A percentile compares a stretch with the other conserved stretches of the same genome.
phyloP scores from a whole-genome alignment of 2,888 invertebrate species.

The Strigamia crassipes region DNA sequence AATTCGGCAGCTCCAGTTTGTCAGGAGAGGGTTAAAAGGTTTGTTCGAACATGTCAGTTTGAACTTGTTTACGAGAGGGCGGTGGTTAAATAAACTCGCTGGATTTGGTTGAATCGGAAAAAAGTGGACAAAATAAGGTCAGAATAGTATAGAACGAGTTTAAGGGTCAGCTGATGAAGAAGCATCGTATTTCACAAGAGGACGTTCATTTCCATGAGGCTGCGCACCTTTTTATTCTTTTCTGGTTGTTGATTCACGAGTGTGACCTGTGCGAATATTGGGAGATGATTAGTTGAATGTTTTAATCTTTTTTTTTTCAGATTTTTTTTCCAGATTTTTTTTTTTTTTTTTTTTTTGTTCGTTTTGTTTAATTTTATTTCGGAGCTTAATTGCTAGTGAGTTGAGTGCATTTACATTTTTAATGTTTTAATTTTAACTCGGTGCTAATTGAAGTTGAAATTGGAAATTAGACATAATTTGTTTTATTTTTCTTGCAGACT shows the following conservation, averaged over 20 bases:
- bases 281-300: not conserved
- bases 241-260: not conserved
- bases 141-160: not conserved
- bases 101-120: not conserved
- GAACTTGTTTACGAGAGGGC: constrained; percentile 8
- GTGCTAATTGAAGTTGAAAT: constrained; percentile 21
- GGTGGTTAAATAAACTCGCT: constrained; percentile 17
- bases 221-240: not conserved
- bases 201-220: not conserved
- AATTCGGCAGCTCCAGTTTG: constrained; percentile 19
- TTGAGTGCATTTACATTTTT: constrained; percentile 10
- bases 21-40: constrained; percentile 26
- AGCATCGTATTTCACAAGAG: constrained; percentile 20
- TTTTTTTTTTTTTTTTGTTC: not conserved
- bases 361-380: not conserved
- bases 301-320: not conserved
- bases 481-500: not conserved
- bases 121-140: not conserved
- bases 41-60: not conserved
- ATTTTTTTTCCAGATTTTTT: too few species aligned
- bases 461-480: constrained; percentile 11
- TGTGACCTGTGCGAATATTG: not conserved
- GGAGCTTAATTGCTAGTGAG: not conserved
- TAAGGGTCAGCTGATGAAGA: constrained; percentile 24
- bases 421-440: constrained; percentile 16